phyloP scores from a whole-genome alignment of 1,140 invertebrate species.

The Drosophila miranda region DNA sequence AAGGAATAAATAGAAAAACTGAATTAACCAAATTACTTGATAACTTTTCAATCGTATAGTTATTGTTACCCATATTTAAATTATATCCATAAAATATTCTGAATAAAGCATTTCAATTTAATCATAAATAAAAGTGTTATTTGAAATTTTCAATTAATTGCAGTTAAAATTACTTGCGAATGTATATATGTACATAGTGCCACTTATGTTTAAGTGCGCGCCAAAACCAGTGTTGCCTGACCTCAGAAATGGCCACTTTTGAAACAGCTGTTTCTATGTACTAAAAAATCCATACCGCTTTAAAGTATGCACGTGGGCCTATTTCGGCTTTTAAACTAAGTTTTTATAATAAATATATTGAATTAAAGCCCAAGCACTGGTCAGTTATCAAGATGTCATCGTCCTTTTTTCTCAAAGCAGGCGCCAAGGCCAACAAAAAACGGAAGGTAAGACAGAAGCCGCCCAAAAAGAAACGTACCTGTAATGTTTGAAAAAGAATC shows the following conservation, averaged over 20 bases:
- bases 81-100: too few relatives aligned
- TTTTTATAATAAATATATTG: slow-evolving; percentile 31
- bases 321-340: slow-evolving; percentile 37
- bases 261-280: slow-evolving; percentile 32
- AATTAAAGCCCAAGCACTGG: slow-evolving; percentile 16
- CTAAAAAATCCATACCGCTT: slow-evolving; percentile 47
- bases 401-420: slow-evolving; percentile 86
- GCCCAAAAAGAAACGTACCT: not conserved
- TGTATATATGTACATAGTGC: too few relatives aligned
- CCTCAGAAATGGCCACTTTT: too few relatives aligned
- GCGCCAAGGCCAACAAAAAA: slow-evolving; percentile 82
- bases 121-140: too few relatives aligned
- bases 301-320: slow-evolving; percentile 56
- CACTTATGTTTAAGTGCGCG: too few relatives aligned
- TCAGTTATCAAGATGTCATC: slow-evolving; percentile 71
- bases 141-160: too few relatives aligned
- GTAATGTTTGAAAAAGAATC: slow-evolving; percentile 66
- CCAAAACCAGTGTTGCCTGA: not conserved
- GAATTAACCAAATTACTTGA: slow-evolving; percentile 35
- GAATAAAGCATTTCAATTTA: too few relatives aligned
- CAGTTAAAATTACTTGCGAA: too few relatives aligned
- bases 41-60: slow-evolving; percentile 13
- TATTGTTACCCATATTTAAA: not conserved
- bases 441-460: slow-evolving; percentile 82
- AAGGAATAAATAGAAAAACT: slow-evolving; percentile 40